These are phyloP conservation scores for Myotis myotis DNA, from an alignment of 2,797 vertebrate genomes.

Conservation along the genomic window DNA sequence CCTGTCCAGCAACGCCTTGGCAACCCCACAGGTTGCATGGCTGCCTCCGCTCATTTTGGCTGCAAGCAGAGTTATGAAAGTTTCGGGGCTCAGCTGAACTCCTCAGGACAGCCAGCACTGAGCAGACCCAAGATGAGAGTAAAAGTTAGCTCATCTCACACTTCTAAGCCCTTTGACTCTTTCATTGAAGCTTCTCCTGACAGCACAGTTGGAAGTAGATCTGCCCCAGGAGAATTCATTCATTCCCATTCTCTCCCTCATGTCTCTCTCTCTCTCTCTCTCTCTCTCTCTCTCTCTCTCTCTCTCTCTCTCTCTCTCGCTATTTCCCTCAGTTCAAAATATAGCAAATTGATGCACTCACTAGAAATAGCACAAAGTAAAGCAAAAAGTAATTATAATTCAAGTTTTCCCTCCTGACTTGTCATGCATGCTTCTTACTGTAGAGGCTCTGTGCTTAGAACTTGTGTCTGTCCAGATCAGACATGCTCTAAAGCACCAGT, in stretches of 20 bases:
- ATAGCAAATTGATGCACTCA: background rate
- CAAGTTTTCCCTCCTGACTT: background rate
- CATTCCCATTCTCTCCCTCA: too few species aligned
- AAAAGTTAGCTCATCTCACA: background rate
- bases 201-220: background rate
- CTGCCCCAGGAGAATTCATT: background rate
- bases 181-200: background rate
- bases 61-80: background rate
- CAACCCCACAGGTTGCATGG: background rate
- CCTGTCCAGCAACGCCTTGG: background rate
- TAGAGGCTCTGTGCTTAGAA: background rate
- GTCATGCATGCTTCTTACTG: background rate
- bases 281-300: background rate
- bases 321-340: background rate
- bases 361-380: slow-evolving; percentile 35
- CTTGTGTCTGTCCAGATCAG: background rate
- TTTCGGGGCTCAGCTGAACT: background rate
- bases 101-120: background rate
- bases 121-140: background rate
- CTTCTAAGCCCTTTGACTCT: background rate
- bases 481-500: background rate
- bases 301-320: background rate
- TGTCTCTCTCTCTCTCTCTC: too few species aligned
- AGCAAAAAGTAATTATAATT: slow-evolving; percentile 10
- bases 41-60: background rate